Conservation (phyloP, 35 echinoderm and acorn worm species). For the Heliocidaris erythrogramma region DNA sequence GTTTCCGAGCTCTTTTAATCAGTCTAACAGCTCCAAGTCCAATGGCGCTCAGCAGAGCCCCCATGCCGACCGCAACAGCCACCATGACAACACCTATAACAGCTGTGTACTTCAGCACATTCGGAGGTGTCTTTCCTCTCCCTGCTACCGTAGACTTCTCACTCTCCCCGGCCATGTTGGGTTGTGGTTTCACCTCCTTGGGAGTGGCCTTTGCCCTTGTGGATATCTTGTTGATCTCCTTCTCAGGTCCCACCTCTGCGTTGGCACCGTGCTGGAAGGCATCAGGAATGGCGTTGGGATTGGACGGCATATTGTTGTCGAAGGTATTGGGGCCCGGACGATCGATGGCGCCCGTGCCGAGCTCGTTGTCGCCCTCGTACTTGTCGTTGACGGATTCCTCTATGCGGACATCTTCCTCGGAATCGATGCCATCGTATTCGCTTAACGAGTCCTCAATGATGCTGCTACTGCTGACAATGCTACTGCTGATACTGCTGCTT, state of each 20-base stretch:
- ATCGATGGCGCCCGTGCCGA: conserved; percentile 12
- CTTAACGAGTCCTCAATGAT: conserved; percentile 17
- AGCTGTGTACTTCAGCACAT: conserved; percentile 38
- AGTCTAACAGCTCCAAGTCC: conserved; percentile 22
- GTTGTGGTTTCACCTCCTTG: background rate
- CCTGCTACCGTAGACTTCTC: background rate
- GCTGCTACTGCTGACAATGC: background rate
- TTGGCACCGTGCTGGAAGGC: conserved; percentile 42
- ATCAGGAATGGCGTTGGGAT: conserved; percentile 26
- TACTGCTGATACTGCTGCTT: background rate
- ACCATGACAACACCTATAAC: conserved; percentile 44
- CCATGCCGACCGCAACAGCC: conserved; percentile 15
- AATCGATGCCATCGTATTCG: background rate
- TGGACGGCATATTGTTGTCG: background rate
- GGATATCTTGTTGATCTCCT: conserved; percentile 17
- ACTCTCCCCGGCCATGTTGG: conserved; percentile 2
- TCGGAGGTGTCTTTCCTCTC: background rate
- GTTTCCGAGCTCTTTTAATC: conserved; percentile 14
- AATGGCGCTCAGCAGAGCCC: conserved; percentile 17
- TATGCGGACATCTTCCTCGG: background rate
- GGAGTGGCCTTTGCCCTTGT: background rate
- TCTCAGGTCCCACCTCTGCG: conserved; percentile 7
- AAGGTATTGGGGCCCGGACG: too few relatives aligned
- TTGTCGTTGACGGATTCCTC: background rate
- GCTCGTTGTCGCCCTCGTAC: conserved; percentile 20